Conservation (phyloP, 2,888 invertebrate species). For the Drosophila sordidula region DNA sequence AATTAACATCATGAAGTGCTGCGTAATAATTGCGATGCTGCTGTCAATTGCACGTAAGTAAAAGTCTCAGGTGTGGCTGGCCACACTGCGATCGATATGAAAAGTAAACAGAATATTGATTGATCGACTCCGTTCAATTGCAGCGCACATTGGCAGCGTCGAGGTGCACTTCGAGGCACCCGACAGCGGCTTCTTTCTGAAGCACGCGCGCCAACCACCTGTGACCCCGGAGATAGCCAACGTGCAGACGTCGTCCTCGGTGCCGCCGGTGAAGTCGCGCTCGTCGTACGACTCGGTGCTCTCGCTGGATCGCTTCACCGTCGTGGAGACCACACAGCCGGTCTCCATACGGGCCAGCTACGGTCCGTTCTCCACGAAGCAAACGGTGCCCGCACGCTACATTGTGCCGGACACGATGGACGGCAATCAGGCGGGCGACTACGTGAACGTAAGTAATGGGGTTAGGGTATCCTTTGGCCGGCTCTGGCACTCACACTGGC, state of each 20-base stretch:
- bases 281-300: slow-evolving; percentile 88
- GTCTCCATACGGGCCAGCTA: slow-evolving; percentile 96
- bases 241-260: slow-evolving; percentile 75
- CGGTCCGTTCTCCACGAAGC: slow-evolving; percentile 97
- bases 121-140: slow-evolving; percentile 74
- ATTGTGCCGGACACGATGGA: slow-evolving; percentile 94
- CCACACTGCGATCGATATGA: not conserved
- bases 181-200: slow-evolving; percentile 95
- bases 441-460: slow-evolving; percentile 78
- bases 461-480: too few relatives aligned
- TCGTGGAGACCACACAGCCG: slow-evolving; percentile 95
- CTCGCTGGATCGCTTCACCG: slow-evolving; percentile 94
- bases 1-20: slow-evolving; percentile 60
- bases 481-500: slow-evolving; percentile 1
- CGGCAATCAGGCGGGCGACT: slow-evolving; percentile 79
- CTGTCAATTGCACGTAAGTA: slow-evolving; percentile 69
- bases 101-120: not conserved
- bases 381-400: slow-evolving; percentile 95
- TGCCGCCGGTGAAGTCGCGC: slow-evolving; percentile 64
- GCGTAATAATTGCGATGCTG: slow-evolving; percentile 63
- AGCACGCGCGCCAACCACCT: slow-evolving; percentile 91
- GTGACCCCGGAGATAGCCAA: slow-evolving; percentile 82
- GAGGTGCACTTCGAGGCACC: slow-evolving; percentile 97
- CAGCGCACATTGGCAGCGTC: slow-evolving; percentile 90
- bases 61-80: not conserved